Conservation (phyloP, 2,113 vertebrate genomes). For the Alouatta palliata region DNA sequence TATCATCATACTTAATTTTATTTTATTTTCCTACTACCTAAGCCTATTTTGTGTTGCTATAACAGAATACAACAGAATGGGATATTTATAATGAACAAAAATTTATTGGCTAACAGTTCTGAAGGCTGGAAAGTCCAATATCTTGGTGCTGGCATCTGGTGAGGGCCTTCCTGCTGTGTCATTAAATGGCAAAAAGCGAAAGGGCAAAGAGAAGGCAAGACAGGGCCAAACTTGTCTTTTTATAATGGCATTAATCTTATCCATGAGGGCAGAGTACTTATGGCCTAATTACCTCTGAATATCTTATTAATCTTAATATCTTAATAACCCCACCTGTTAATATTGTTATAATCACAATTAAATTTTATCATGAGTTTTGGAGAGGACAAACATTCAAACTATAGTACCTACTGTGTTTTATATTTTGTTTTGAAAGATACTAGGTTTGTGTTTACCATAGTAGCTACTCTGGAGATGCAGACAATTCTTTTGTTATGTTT, state of each 20-base stretch:
- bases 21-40: background rate
- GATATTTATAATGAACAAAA: background rate
- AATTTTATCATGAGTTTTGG: background rate
- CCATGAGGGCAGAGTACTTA: background rate
- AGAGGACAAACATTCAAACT: background rate
- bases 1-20: background rate
- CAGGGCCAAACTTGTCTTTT: background rate
- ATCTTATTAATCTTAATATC: background rate
- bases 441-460: too few relatives aligned
- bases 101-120: background rate
- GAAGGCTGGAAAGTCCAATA: background rate
- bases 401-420: background rate
- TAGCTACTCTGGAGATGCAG: background rate
- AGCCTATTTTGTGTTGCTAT: background rate
- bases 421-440: too few relatives aligned
- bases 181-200: background rate
- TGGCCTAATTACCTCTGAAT: background rate
- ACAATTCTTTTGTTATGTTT: background rate
- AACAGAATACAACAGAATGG: background rate
- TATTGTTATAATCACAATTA: background rate
- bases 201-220: background rate
- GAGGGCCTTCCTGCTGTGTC: background rate
- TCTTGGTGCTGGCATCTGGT: background rate
- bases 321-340: background rate
- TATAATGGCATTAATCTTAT: background rate